Percentiles rank a stretch among this genome's conserved stretches.
Evolutionary conservation across 2,797 vertebrate species (phyloP).

Genomic region (Pempheris klunzingeri): DNA sequence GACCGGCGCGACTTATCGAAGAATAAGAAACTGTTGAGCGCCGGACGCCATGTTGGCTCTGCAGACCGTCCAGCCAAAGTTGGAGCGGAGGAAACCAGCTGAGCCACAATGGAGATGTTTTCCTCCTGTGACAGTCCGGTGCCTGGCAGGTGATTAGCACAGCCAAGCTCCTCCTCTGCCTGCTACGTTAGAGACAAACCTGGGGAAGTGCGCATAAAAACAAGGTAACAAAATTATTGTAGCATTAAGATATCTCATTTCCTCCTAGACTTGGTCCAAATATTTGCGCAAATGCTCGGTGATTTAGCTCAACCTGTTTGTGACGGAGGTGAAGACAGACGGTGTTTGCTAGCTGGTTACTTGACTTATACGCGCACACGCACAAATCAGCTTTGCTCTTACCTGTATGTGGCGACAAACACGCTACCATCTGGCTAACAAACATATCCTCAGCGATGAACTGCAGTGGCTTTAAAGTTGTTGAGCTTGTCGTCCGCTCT

Average conservation of each 20-base stretch:
- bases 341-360: slow-evolving; percentile 64
- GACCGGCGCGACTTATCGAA: slow-evolving; percentile 1
- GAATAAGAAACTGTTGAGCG: slow-evolving; percentile 27
- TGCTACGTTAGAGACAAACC: slow-evolving; percentile 43
- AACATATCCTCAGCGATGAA: neutral
- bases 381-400: slow-evolving; percentile 68
- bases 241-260: no score
- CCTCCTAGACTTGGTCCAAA: neutral
- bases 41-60: slow-evolving; percentile 71
- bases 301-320: slow-evolving; percentile 4
- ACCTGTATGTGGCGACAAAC: slow-evolving; percentile 17
- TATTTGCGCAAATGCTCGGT: neutral
- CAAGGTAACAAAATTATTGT: slow-evolving; percentile 52
- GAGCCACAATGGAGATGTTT: slow-evolving; percentile 75
- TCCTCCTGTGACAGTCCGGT: slow-evolving; percentile 68
- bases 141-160: slow-evolving; percentile 77
- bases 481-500: neutral
- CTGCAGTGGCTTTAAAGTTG: neutral
- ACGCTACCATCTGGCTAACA: slow-evolving; percentile 16
- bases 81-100: neutral
- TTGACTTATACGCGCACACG: slow-evolving; percentile 51
- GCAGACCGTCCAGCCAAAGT: fast-evolving
- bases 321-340: slow-evolving; percentile 18
- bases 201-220: slow-evolving; percentile 29
- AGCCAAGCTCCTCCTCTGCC: slow-evolving; percentile 75